Evolutionary conservation across 2,113 vertebrate genomes (phyloP).

Genomic region (Todiramphus chloris): DNA sequence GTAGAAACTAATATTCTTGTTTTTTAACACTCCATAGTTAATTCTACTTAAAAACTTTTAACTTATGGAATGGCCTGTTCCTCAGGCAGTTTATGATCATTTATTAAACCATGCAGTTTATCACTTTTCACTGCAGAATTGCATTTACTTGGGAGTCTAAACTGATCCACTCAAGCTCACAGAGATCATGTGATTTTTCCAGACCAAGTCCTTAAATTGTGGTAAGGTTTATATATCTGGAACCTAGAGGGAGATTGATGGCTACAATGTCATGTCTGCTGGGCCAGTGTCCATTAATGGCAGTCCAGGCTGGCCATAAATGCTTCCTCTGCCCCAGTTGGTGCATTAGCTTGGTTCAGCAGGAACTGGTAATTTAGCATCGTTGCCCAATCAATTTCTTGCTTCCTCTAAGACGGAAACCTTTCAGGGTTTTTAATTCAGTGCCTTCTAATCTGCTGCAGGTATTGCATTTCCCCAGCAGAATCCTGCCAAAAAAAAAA

Average conservation of each 20-base stretch:
- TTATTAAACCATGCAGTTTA: neutral
- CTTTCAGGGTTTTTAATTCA: neutral
- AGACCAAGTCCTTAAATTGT: neutral
- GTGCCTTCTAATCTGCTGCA: neutral
- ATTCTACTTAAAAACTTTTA: neutral
- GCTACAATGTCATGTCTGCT: fast-evolving
- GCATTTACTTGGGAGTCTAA: neutral
- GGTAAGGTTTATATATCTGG: neutral
- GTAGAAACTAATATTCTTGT: neutral
- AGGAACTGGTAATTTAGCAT: neutral
- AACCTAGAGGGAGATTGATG: neutral
- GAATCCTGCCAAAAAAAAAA: neutral
- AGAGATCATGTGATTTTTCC: neutral
- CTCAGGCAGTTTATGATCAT: neutral
- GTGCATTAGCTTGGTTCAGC: neutral
- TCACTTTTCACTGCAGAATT: neutral
- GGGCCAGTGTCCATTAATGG: neutral
- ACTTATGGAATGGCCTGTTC: neutral
- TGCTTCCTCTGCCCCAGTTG: neutral
- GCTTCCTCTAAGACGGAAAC: conserved; percentile 14
- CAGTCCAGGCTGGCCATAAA: neutral
- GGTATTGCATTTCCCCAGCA: neutral
- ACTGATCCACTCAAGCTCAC: fast-evolving
- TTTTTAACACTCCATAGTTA: neutral
- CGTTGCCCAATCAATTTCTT: neutral